phyloP scores from a whole-genome alignment of 2,888 invertebrate species.

The Himalopsyche tibetana region DNA sequence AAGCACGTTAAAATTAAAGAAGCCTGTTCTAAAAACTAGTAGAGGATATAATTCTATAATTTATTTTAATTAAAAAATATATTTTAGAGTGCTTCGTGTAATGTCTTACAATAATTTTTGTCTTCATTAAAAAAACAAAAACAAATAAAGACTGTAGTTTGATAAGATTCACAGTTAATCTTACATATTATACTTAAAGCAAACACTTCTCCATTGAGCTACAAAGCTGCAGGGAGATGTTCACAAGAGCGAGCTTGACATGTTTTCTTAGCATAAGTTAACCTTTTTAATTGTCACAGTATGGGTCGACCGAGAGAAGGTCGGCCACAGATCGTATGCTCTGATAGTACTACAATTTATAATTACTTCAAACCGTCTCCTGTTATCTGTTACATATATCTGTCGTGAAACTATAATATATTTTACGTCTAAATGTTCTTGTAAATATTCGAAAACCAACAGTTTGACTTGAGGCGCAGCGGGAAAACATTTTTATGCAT shows the following conservation, averaged over 20 bases:
- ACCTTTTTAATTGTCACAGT: conserved; percentile 64
- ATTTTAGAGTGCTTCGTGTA: no score
- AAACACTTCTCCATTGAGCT: background rate
- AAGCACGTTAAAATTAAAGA: no score
- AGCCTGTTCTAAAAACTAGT: no score
- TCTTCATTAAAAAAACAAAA: no score
- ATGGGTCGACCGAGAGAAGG: conserved; percentile 58
- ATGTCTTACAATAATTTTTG: no score
- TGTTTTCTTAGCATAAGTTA: conserved; percentile 58
- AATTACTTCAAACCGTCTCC: conserved; percentile 61
- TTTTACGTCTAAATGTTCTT: conserved; percentile 64
- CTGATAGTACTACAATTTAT: conserved; percentile 64
- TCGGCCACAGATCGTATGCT: conserved; percentile 60
- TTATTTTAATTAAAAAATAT: no score
- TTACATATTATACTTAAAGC: no score
- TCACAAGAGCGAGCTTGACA: conserved; percentile 21
- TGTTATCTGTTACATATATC: conserved; percentile 65
- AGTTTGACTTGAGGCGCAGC: conserved; percentile 60
- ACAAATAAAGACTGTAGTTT: no score
- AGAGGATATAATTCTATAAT: no score
- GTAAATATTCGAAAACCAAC: conserved; percentile 64
- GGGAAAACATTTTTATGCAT: conserved; percentile 53
- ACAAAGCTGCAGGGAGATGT: conserved; percentile 1
- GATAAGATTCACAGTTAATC: no score
- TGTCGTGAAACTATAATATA: conserved; percentile 60